Conservation (phyloP, 2,888 invertebrate genomes). For the Metellina segmentata region DNA sequence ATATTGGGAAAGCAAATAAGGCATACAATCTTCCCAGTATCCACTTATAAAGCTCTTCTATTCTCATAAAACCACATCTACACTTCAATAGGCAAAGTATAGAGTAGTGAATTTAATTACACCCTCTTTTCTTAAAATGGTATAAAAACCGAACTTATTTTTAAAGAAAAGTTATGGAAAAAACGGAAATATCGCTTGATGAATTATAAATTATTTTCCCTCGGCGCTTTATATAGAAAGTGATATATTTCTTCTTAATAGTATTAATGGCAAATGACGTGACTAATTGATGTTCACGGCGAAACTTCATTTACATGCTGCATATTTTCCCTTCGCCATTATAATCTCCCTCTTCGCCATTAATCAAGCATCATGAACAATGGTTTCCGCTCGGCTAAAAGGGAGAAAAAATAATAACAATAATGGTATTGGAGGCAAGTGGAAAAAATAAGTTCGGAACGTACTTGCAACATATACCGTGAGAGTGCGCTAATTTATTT, state of each 20-base stretch:
- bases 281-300: conserved; percentile 62
- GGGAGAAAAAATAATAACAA: conserved; percentile 42
- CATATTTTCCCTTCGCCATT: conserved; percentile 18
- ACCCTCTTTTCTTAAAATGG: not conserved
- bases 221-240: conserved; percentile 30
- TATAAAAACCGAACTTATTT: conserved; percentile 4
- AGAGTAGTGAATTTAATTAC: not conserved
- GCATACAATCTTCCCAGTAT: too few relatives aligned
- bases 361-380: conserved; percentile 51
- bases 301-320: conserved; percentile 66
- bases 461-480: conserved; percentile 45
- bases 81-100: not conserved
- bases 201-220: conserved; percentile 46
- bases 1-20: too few relatives aligned
- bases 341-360: conserved; percentile 45
- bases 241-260: conserved; percentile 65
- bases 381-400: conserved; percentile 33
- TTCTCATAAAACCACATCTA: not conserved
- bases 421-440: conserved; percentile 16
- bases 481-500: conserved; percentile 48
- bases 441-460: conserved; percentile 8
- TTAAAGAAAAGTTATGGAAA: conserved; percentile 17
- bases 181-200: conserved; percentile 20
- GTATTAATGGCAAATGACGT: conserved; percentile 62
- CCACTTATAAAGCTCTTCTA: not conserved